Conservation (phyloP, 2,797 vertebrate species). For the Taeniopygia guttata region DNA sequence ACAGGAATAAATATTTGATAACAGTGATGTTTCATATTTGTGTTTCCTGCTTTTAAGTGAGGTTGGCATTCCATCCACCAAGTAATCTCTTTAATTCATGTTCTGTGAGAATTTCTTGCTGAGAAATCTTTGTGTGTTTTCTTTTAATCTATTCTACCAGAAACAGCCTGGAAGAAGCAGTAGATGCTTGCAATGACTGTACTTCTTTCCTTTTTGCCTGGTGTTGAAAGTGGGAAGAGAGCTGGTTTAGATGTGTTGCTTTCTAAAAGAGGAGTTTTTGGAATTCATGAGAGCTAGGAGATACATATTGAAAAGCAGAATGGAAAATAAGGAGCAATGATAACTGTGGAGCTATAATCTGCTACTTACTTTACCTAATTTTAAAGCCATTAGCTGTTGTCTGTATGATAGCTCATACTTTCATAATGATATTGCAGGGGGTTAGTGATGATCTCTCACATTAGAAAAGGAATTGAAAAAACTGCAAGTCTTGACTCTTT, state of each 20-base stretch:
- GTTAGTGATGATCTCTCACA: neutral
- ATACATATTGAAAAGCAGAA: neutral
- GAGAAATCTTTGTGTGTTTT: neutral
- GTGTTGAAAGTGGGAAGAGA: neutral
- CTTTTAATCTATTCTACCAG: neutral
- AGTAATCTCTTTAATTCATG: neutral
- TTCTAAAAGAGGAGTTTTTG: neutral
- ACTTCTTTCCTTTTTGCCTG: neutral
- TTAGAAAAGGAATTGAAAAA: neutral
- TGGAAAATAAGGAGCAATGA: neutral
- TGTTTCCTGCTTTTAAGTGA: neutral
- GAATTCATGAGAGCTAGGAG: neutral
- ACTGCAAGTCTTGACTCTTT: neutral
- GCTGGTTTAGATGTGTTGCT: neutral
- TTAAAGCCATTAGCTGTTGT: neutral
- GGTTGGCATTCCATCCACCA: neutral
- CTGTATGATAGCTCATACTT: neutral
- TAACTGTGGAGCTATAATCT: neutral
- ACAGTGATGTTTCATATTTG: neutral
- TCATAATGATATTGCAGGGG: neutral
- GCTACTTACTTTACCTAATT: neutral
- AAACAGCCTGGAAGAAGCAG: neutral
- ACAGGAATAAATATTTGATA: slow-evolving; percentile 11
- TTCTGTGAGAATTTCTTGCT: neutral
- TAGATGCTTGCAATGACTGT: neutral